A percentile compares a stretch with the other conserved stretches of the same genome.
These are phyloP conservation scores for Agriopis marginaria DNA, from an alignment of 2,888 invertebrate genomes.

Conservation along the genomic window DNA sequence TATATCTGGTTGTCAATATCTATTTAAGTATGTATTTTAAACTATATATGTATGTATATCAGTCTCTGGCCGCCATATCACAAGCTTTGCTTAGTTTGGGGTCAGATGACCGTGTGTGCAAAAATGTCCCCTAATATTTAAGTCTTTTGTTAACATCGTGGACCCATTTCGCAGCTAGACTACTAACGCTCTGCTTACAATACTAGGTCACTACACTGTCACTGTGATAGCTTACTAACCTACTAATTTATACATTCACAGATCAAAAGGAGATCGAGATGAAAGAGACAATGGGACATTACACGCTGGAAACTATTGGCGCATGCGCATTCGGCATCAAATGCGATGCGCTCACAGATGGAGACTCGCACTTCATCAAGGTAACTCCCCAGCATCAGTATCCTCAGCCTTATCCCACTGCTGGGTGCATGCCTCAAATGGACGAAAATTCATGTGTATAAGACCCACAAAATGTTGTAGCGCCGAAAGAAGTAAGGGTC, in stretches of 20 bases:
- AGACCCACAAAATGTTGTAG: too few species aligned
- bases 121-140: too few species aligned
- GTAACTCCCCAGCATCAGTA: constrained; percentile 54
- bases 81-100: too few species aligned
- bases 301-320: constrained; percentile 85
- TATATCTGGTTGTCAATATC: too few species aligned
- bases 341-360: constrained; percentile 78
- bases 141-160: too few species aligned
- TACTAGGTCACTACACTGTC: not conserved
- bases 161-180: not conserved
- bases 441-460: too few species aligned
- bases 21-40: too few species aligned
- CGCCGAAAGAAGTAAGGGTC: too few species aligned
- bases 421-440: too few species aligned
- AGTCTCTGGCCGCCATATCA: too few species aligned
- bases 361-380: constrained; percentile 81
- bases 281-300: constrained; percentile 84
- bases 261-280: constrained; percentile 81
- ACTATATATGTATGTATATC: too few species aligned
- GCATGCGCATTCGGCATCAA: constrained; percentile 86
- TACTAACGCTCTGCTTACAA: not conserved
- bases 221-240: not conserved
- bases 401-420: not conserved
- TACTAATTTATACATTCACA: constrained; percentile 39
- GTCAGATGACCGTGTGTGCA: too few species aligned